Evolutionary conservation across 2,888 invertebrate species (phyloP), one percentile per base, ranked within the genome.

Genomic region (Amphipyra tragopoginis): DNA sequence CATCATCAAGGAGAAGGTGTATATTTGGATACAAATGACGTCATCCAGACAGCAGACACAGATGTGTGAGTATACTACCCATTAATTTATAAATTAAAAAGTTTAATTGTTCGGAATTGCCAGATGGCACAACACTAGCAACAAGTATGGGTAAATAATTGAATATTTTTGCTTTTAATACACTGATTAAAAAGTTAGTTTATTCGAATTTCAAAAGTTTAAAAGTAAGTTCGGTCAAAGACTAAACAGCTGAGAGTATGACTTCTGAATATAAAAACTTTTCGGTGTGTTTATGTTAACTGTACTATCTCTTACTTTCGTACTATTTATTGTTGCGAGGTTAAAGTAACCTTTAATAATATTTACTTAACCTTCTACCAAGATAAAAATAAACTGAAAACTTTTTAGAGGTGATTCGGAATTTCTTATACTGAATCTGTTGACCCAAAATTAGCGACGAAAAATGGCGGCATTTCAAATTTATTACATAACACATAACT

Each of bases 1-100:
- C 82, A 85, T 57, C 90, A 92, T 71, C 90, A 90, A 83, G 92
- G 92, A 71, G 86, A 76, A n/a, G 80, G 79, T 67, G 83, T 93
- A 86, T 92, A 86, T 91, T 91, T 93, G 91, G 91, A 88, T 67
- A 80, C 83, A n/a, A 83, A 80, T 93, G 93, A 94, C 93, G 93
- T 93, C 93, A 93, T 63, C 81, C 68, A 72, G 59, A 77, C 79
- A 65, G 66, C 68, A 51, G 75, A 71, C 49, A 63, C 61, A 40
- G 79, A 81, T 65, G 80, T 81, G 91, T 93, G 62, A 90, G 92
- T 90, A 68, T 56, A 34, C 47, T 53, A 55, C 21, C 33, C 57
- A 54, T 52, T 52, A 44, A 14, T 44, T 67, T 60, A 26, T 50
- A 34, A 60, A 72, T 64, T 62, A 52, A 70, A 68, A 79, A 51